Base-by-base conservation (phyloP, 2,797 vertebrate species). In the Acanthiza pusilla region DNA sequence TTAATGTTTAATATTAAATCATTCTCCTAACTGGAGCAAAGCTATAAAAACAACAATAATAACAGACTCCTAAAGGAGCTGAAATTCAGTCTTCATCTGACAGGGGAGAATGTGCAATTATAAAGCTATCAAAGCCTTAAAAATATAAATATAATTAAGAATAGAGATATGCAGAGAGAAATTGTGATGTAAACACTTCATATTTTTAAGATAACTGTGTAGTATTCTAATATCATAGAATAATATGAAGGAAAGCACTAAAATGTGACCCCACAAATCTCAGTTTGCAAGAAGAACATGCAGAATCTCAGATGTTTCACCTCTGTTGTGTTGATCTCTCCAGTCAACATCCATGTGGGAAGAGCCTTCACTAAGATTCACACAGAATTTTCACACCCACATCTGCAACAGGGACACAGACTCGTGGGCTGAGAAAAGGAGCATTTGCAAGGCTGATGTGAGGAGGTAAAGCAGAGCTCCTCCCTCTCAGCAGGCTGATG, bases 81-180 rank as follows among this genome's bases (percentile, higher is more conserved):
- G 89, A 97, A 85, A 95, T 93, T 97, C 88, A 68, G 68, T 66
- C 85, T 97, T 96, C 94, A 93, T 97, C 96, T 97, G 94, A 94
- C 91, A 96, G 78, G 90, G 70, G 95, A 96, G 91, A 70, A 88
- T 88, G 95, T 4, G 21, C 76, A 97, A 96, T 97, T 97, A 97
- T 86, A 95, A 97, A 97, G 89, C 96, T 94, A 97, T 96, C 88
- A 96, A 95, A 91, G 73, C 85, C 93, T 91, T 92, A 95, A 97
- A 96, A 88, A 68, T 80, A 88, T 94, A 97, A 91, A 97, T 96
- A 97, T 95, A 97, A 97, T 97, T 96, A 97, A 96, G 91, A 96
- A 92, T 92, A 89, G 93, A 96, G 89, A 94, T 72, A 81, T 26
- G 61, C 57, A 85, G 30, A 78, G 83, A 95, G 93, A 94, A 96